Base-by-base conservation (phyloP, 2,113 vertebrate species). In the Porphyrio hochstetteri region DNA sequence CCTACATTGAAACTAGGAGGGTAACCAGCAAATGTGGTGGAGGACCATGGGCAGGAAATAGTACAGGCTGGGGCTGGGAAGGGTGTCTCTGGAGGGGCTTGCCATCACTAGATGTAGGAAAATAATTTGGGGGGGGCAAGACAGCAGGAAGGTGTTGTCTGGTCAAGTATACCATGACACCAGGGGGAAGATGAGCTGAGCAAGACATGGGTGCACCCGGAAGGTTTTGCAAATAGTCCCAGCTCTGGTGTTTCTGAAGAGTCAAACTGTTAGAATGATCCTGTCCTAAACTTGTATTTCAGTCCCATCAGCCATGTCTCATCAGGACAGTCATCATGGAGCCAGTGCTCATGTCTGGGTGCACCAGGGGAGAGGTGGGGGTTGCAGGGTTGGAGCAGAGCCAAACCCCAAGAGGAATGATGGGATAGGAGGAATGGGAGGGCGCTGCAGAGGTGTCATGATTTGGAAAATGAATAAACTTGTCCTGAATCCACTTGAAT, bases 151-250 rank as follows among this genome's bases (percentile, higher is more conserved):
- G 33, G 6, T 0, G 0, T 16, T 75, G 24, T 42, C 18, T 1
- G 0, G 2, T 23, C 2, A 9, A 29, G 18, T 48, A 7, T 9
- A 33, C 18, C 5, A 4, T 0, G 5, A 56, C 44, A 23, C 5
- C 25, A 7, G 13, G 31, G 42, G 88, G 68, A 65, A 57, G 27
- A 38, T n/a, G 33, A 67, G 24, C 42, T 50, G 67, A 82, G 52
- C 18, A 63, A 38, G 46, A 17, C 48, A 68, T 0, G 0, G 16
- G 46, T 50, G 8, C 8, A 28, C 28, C 9, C 16, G 8, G n/a
- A 16, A 68, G 7, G 8, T 82, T 68, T 76, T 71, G 42, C 13
- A 71, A 71, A 52, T 46, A 20, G 42, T 63, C 29, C 23, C 5
- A 3, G 3, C 52, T 75, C 60, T 85, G 69, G 46, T 29, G 29